phyloP scores from a whole-genome alignment of 1,140 invertebrate species.

The Hycleus phaleratus region DNA sequence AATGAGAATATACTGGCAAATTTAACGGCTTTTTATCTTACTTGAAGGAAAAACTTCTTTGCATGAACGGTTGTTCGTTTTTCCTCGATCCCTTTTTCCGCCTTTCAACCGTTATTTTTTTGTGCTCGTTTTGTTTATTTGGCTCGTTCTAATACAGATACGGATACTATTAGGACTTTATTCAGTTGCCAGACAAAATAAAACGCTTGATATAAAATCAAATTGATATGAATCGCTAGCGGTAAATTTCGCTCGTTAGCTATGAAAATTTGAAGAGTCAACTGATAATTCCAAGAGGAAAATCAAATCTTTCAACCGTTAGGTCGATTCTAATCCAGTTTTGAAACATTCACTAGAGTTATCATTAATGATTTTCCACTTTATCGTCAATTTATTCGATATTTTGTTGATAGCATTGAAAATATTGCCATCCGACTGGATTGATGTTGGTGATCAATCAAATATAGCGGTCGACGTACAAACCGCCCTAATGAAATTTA shows the following conservation, averaged over 20 bases:
- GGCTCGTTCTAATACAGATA: constrained; percentile 11
- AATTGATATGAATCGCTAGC: constrained; percentile 4
- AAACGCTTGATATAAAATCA: neutral
- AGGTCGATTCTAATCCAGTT: too few relatives aligned
- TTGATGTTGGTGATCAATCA: constrained; percentile 6
- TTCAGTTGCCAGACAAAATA: constrained; percentile 7
- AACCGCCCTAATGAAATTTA: constrained; percentile 3
- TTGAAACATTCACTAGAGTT: too few relatives aligned
- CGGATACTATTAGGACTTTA: constrained; percentile 9
- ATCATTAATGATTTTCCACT: too few relatives aligned
- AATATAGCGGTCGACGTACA: constrained; percentile 2
- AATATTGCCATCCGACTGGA: too few relatives aligned
- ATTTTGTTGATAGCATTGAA: too few relatives aligned
- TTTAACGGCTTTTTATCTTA: constrained; percentile 27
- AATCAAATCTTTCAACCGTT: too few relatives aligned
- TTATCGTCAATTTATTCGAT: too few relatives aligned
- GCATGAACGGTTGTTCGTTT: constrained; percentile 16
- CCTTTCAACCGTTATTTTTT: too few relatives aligned
- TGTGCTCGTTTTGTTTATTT: too few relatives aligned
- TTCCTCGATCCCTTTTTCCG: neutral
- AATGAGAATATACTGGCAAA: constrained; percentile 29
- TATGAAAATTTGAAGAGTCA: too few relatives aligned
- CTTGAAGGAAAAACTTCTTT: constrained; percentile 18
- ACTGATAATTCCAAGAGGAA: too few relatives aligned
- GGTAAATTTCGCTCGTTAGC: too few relatives aligned